Percentiles rank a stretch among this genome's conserved stretches.
Conservation (phyloP, 1,140 invertebrate species). For the Popillia japonica region DNA sequence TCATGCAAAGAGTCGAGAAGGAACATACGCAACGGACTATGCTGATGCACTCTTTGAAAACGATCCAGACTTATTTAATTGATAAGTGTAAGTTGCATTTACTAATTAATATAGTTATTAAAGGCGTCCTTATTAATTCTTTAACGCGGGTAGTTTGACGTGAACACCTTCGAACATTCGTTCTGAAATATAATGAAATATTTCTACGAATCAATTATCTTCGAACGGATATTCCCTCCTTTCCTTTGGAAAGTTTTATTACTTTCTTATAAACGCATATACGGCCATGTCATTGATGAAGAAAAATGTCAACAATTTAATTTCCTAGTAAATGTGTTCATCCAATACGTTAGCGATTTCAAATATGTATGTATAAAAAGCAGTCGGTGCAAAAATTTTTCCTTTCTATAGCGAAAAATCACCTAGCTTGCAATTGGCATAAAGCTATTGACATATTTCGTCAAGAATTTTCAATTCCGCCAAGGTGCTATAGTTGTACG, state of each 20-base stretch:
- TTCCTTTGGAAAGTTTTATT: not conserved
- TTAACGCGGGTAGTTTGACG: not conserved
- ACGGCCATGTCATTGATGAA: not conserved
- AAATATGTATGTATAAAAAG: constrained; percentile 11
- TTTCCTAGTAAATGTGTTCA: not conserved
- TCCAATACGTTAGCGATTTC: not conserved
- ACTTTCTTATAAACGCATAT: not conserved
- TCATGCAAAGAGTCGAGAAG: not conserved
- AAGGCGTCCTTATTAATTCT: not conserved
- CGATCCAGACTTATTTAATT: not conserved
- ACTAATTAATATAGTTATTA: not conserved
- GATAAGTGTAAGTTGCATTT: not conserved
- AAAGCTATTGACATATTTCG: constrained; percentile 32
- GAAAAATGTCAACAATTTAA: constrained; percentile 24
- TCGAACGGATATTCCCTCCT: not conserved
- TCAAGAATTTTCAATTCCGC: constrained; percentile 33
- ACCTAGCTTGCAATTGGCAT: constrained; percentile 26
- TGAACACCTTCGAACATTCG: not conserved
- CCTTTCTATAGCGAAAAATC: constrained; percentile 27
- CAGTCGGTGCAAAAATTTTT: not conserved
- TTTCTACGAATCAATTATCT: not conserved
- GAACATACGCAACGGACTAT: not conserved
- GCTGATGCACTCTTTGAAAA: not conserved
- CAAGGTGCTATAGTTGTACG: not conserved
- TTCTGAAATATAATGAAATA: not conserved